Percentiles rank a stretch among this genome's conserved stretches.
Evolutionary conservation across 2,113 vertebrate species (phyloP).

Genomic region (Guaruba guarouba): DNA sequence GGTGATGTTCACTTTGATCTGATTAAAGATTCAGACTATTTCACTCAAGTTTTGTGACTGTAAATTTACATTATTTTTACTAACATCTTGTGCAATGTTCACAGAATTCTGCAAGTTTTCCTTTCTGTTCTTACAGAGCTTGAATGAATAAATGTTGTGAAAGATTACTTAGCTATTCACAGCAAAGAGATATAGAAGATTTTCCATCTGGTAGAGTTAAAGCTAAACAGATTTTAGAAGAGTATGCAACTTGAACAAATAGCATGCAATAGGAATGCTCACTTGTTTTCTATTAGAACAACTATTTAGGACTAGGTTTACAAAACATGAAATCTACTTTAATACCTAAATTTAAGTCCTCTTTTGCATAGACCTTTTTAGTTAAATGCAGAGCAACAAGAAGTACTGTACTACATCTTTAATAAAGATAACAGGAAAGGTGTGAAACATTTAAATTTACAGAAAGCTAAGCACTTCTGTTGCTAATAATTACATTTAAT

Average conservation of each 20-base stretch:
- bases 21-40: background rate
- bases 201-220: background rate
- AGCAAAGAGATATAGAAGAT: background rate
- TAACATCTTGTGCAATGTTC: background rate
- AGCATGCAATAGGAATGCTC: background rate
- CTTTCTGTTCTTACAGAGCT: background rate
- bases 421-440: background rate
- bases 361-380: background rate
- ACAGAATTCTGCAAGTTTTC: background rate
- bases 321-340: background rate
- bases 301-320: background rate
- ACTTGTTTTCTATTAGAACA: background rate
- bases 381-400: background rate
- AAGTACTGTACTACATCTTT: background rate
- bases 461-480: background rate
- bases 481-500: background rate
- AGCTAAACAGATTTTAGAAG: background rate
- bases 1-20: background rate
- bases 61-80: background rate
- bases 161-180: background rate
- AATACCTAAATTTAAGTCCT: background rate
- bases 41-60: background rate
- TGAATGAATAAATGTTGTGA: background rate
- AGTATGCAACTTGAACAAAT: background rate
- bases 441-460: background rate